These are phyloP conservation scores for Danaus chrysippus DNA, from an alignment of 2,888 invertebrate species.

Conservation along the genomic window DNA sequence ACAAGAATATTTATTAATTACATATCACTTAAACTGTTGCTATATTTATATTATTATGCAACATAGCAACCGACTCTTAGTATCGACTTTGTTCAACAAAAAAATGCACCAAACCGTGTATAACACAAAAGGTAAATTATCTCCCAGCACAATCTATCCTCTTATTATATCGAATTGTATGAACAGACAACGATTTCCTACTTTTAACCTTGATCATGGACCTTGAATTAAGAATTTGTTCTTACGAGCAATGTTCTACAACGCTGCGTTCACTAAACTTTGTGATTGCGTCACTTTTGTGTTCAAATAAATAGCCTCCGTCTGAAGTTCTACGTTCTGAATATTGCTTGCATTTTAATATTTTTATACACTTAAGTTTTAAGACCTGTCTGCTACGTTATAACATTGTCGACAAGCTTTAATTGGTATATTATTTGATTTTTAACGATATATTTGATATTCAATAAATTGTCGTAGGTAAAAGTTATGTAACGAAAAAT, in stretches of 20 bases:
- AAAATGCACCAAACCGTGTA: no score
- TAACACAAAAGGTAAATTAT: no score
- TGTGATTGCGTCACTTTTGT: constrained; percentile 65
- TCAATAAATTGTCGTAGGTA: no score
- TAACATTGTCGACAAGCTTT: no score
- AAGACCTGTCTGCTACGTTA: no score
- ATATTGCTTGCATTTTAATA: constrained; percentile 36
- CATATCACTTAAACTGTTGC: no score
- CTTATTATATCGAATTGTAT: constrained; percentile 7
- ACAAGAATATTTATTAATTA: constrained; percentile 14
- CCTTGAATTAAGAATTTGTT: constrained; percentile 59
- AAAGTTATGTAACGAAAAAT: no score
- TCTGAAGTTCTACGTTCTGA: constrained; percentile 56
- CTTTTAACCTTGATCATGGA: constrained; percentile 64
- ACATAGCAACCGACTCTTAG: no score
- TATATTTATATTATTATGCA: no score
- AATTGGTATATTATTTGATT: no score
- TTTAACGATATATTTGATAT: no score
- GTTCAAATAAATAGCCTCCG: constrained; percentile 59
- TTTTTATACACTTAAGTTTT: constrained; percentile 17
- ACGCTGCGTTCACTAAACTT: constrained; percentile 74
- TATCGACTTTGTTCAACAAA: no score
- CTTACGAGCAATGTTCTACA: constrained; percentile 52
- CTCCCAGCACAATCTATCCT: neutral
- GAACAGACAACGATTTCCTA: constrained; percentile 44